phyloP scores from a whole-genome alignment of 2,888 invertebrate genomes.

The Subacronicta megacephala region DNA sequence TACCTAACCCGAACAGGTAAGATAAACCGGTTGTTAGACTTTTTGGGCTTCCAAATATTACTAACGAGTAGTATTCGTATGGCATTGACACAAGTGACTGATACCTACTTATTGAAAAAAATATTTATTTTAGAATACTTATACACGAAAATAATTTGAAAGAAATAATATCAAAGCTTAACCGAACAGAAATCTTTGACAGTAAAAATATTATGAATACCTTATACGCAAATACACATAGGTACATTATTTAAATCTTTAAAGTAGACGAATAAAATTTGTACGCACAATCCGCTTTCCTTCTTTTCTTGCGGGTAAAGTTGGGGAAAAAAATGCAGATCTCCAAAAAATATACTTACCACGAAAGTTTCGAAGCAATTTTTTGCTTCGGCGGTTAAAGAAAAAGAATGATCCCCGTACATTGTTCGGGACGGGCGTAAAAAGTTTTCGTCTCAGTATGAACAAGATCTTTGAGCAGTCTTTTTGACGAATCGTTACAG shows the following conservation, averaged over 20 bases:
- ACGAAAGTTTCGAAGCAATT: conserved; percentile 56
- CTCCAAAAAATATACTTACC: conserved; percentile 47
- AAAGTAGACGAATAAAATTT: conserved; percentile 32
- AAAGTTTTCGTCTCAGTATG: conserved; percentile 41
- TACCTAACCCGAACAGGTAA: too few species aligned
- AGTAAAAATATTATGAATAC: conserved; percentile 32
- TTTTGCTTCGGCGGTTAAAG: conserved; percentile 59
- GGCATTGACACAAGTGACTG: too few species aligned
- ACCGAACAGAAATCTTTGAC: conserved; percentile 37
- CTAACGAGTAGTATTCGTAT: too few species aligned
- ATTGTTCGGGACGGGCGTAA: conserved; percentile 43
- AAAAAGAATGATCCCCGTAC: conserved; percentile 56
- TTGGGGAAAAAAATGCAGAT: conserved; percentile 55
- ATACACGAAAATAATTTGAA: too few species aligned
- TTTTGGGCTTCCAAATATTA: too few species aligned
- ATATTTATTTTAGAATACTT: too few species aligned
- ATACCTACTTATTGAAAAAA: too few species aligned
- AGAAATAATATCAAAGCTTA: background rate
- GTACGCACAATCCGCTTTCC: conserved; percentile 28
- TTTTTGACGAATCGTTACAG: conserved; percentile 23
- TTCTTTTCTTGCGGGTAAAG: conserved; percentile 15
- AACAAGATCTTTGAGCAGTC: conserved; percentile 24
- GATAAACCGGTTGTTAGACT: too few species aligned
- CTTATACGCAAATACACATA: conserved; percentile 20
- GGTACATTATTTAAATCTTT: conserved; percentile 38